These are phyloP conservation scores for Plotosus lineatus DNA, from an alignment of 2,113 vertebrate species.

Conservation along the genomic window DNA sequence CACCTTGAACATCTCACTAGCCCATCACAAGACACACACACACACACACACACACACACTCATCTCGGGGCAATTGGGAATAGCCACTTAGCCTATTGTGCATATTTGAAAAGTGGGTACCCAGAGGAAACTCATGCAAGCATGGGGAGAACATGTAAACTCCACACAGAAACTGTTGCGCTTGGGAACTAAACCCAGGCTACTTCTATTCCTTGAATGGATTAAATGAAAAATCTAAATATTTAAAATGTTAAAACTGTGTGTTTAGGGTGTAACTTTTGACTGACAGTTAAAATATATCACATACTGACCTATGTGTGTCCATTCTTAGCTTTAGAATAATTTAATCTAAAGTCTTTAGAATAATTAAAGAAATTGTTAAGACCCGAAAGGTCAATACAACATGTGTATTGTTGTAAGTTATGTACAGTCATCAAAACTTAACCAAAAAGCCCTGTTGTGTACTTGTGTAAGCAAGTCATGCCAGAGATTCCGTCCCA, in stretches of 20 bases:
- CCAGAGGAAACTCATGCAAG: no score
- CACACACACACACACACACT: no score
- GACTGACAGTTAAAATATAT: neutral
- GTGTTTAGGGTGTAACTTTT: neutral
- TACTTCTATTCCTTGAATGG: neutral
- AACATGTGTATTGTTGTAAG: neutral
- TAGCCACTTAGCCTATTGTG: no score
- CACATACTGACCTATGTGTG: neutral
- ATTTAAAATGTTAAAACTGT: neutral
- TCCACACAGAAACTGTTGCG: no score
- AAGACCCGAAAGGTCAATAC: neutral
- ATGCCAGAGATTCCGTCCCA: constrained; percentile 11
- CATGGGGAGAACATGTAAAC: no score
- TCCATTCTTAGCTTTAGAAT: neutral
- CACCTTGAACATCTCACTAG: no score
- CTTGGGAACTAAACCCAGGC: no score
- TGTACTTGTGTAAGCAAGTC: neutral
- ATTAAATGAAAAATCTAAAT: neutral
- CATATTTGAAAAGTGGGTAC: no score
- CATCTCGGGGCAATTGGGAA: no score
- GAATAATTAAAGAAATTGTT: no score
- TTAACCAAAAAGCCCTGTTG: constrained; percentile 10
- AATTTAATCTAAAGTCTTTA: neutral
- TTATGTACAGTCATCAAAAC: neutral
- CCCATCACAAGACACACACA: no score